A percentile compares a stretch with the other conserved stretches of the same genome.
Conservation (phyloP, 2,113 vertebrate species). For the Xyliphius kryptos region DNA sequence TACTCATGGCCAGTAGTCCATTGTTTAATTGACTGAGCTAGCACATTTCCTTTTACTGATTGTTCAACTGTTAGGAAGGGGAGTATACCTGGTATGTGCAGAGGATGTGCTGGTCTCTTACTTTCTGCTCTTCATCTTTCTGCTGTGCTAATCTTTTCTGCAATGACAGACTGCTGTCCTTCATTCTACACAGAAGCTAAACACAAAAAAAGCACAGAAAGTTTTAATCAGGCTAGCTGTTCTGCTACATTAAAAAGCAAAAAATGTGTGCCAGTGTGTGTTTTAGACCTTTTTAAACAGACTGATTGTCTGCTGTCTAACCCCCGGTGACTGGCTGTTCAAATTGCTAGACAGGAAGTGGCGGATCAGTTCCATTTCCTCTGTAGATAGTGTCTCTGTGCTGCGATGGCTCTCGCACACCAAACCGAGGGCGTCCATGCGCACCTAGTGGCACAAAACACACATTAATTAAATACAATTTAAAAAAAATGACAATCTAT, state of each 20-base stretch:
- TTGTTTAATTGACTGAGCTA: no score
- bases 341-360: conserved; percentile 82
- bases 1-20: no score
- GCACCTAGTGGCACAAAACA: no score
- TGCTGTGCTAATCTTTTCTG: conserved; percentile 71
- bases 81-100: no score
- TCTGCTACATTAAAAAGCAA: no score
- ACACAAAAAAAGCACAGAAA: no score
- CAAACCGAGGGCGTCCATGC: conserved; percentile 87
- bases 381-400: conserved; percentile 74
- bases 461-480: no score
- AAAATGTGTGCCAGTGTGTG: no score
- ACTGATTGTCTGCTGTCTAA: conserved; percentile 80
- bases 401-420: conserved; percentile 88
- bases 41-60: no score
- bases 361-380: conserved; percentile 78
- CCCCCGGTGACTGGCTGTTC: conserved; percentile 81
- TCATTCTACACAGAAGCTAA: conserved; percentile 81
- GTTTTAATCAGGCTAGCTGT: no score
- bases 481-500: no score
- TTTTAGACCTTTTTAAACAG: conserved; percentile 82
- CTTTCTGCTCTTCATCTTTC: conserved; percentile 46
- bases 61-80: no score
- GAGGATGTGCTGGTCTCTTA: conserved; percentile 53
- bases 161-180: conserved; percentile 80